Evolutionary conservation across 2,797 vertebrate genomes (phyloP), one percentile per base, ranked within the genome.

Genomic region (Micrastur ruficollis): DNA sequence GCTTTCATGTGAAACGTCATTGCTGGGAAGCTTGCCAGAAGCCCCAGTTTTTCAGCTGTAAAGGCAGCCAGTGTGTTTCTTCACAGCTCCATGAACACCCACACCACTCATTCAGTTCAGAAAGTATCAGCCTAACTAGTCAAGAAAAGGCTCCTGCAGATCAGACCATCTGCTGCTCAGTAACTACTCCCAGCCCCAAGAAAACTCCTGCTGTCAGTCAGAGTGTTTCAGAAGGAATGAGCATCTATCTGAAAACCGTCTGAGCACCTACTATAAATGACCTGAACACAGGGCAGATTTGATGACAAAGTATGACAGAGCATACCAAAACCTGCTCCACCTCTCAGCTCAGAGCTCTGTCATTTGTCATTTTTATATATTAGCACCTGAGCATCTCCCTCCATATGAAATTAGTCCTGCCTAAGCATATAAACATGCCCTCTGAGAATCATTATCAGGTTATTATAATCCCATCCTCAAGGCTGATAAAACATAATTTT

Each of bases 1-100:
- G 52, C 32, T 79, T 68, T 23, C 0, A 0, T n/a, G 46, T 25
- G 85, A 63, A 11, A 46, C 56, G 5, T 55, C 59, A 2, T 10
- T 17, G 66, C 86, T 84, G 95, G 88, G 86, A 75, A 29, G 31
- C 29, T 46, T 84, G 83, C 92, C 95, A 93, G 47, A 22, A 96
- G 71, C 50, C 66, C 71, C 70, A 18, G 66, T 40, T 79, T 58
- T 65, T 11, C 58, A 85, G 76, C 58, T 7, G 0, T 38, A 20
- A 38, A 75, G 70, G 63, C 62, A 92, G 58, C 38, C 6, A 0
- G 53, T 26, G 76, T 0, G 0, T 86, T 91, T 82, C 63, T 73
- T 67, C 71, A 17, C 1, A 10, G 67, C 73, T 50, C 71, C 42
- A 11, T 1, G 6, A 72, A 16, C 8, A 3, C 65, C 49, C 0